Base-by-base conservation (phyloP, 2,797 vertebrate genomes). In the Neosalanx taihuensis region DNA sequence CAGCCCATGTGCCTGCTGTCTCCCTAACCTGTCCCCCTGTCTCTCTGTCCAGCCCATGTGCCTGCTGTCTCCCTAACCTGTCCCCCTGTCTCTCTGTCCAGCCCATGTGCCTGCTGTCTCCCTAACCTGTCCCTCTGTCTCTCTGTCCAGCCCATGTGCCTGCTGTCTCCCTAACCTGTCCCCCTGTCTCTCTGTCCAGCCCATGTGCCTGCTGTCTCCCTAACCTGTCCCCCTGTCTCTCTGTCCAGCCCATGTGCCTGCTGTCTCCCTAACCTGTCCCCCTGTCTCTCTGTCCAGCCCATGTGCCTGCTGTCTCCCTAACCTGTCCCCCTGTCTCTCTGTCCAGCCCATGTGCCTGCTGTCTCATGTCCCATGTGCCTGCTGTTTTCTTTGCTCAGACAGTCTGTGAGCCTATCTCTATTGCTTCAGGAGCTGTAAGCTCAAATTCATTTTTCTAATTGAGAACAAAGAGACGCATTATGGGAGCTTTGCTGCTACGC, bases 401-500 rank as follows among this genome's bases (percentile, higher is more conserved):
- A 1, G 18, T 17, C 58, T 46, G 41, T 3, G 41, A 46, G 41
- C 7, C 3, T 71, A 46, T 46, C 41, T 46, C 7, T 2, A 12
- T 58, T 56, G 58, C 64, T 4, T n/a, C 35, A 70, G 69, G 61
- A 73, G 67, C 73, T 72, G 46, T 66, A 65, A 74, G 78, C 64
- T 75, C 65, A 72, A 74, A 79, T 79, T 73, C 35, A 76, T 79
- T 83, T 78, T 76, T 74, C 65, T 81, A 80, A 83, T 75, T 85
- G 76, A 58, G 74, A 69, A 64, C 62, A 70, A 77, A 78, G 68
- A 23, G 65, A 59, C 65, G 72, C 69, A 76, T 82, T 77, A 79
- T 79, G 61, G 35, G 23, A 70, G 80, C 74, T 75, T 71, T 57
- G 70, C 63, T 59, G 26, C 62, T 62, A 69, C 72, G 37, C 69